Conservation (phyloP, 2,888 invertebrate species). For the Cepaea hortensis region DNA sequence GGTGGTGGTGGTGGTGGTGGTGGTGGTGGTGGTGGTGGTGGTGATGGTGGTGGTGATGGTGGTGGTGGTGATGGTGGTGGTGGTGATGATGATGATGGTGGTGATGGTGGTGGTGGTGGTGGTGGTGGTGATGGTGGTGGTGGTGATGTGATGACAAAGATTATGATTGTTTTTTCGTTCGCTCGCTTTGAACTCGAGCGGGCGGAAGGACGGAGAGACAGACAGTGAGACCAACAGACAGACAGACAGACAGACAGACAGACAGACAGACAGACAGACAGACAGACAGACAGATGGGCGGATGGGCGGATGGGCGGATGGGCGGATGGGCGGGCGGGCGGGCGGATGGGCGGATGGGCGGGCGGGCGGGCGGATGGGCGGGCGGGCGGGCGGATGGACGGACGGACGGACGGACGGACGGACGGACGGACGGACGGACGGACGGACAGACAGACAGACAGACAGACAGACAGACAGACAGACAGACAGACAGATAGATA, state of each 20-base stretch:
- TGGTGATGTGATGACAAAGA: too few relatives aligned
- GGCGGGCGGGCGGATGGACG: background rate
- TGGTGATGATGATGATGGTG: background rate
- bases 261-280: background rate
- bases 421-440: background rate
- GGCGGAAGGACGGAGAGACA: too few relatives aligned
- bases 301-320: background rate
- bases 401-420: background rate
- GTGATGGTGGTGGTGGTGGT: background rate
- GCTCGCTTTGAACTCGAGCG: too few relatives aligned
- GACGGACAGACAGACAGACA: background rate
- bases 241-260: background rate
- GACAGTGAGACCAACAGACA: background rate
- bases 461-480: background rate
- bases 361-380: too few relatives aligned
- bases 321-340: background rate
- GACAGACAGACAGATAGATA: background rate
- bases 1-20: background rate
- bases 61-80: background rate
- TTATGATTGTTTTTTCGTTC: too few relatives aligned
- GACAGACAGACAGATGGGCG: background rate
- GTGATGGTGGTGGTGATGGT: background rate
- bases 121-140: background rate
- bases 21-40: background rate
- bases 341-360: too few relatives aligned